Evolutionary conservation across 2,888 invertebrate genomes (phyloP), one percentile per base, ranked within the genome.

Genomic region (Drosophila prolongata): DNA sequence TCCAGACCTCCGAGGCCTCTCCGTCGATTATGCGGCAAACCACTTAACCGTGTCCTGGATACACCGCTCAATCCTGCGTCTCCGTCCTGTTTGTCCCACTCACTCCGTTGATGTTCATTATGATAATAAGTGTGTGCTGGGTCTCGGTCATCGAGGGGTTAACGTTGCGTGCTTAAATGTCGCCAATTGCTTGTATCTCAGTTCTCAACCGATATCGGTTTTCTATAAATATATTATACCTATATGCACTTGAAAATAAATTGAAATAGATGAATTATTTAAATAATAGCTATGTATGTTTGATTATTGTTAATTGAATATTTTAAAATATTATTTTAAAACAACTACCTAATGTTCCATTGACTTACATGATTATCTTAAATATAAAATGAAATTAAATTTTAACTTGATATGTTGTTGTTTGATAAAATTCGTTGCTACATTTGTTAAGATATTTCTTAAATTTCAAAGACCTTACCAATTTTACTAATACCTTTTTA

Each of bases 161-260:
- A 85, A 85, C 72, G 78, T 82, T 82, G 86, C 82, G 87, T 81
- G 80, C 79, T 86, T 80, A 84, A 87, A 87, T 87, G 80, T 75
- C 82, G 74, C 83, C 87, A 87, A 84, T 87, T 87, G 83, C 84
- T 74, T 82, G 75, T 83, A 76, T 80, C 76, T 77, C 75, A 62
- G 76, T 43, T 37, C 34, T 19, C 35, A 57, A 49, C 62, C 52
- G 11, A 40, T 55, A 53, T 38, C 38, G 34, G 30, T 16, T 10
- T 47, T 65, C 40, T 55, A 64, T 53, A 64, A 60, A 60, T 57
- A 53, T 37, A 50, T 40, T 37, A 16, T n/a, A 37, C 16, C 14
- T 16, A 24, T 34, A 34, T 59, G 35, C 58, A 59, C 58, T 59
- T 35, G 13, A 49, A 49, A 35, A 19, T 8, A 46, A n/a, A n/a